Evolutionary conservation across 2,113 vertebrate genomes (phyloP), one percentile per base, ranked within the genome.

Genomic region (Psophia crepitans): DNA sequence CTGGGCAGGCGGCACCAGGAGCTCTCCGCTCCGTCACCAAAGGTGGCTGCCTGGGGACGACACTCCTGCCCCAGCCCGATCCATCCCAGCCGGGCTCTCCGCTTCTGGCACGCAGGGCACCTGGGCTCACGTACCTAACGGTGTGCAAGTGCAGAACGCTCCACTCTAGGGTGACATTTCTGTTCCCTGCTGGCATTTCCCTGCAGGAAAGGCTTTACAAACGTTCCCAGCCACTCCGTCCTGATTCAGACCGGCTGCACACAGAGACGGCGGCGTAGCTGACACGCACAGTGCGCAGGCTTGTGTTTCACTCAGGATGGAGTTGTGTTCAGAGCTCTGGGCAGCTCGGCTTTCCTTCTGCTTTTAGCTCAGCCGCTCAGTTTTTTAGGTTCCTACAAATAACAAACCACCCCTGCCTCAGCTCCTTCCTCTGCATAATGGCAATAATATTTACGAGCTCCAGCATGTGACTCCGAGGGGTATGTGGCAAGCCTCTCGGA

Each of bases 191-290:
- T 12, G 22, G 51, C 27, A 1, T 33, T 48, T 11, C 51, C 27
- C 51, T 3, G 14, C 51, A n/a, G 41, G 39, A 82, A 79, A 54
- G 53, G 54, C 27, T 82, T 30, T 71, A 65, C 33, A 24, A 11
- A 23, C 5, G 33, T 21, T 35, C 46, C 74, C 48, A 27, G 61
- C 22, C 24, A 3, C 28, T 24, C 51, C 60, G 4, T 28, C 58
- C 41, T 0, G 0, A 4, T 15, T 3, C 39, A 32, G 27, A 12
- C 18, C 1, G 6, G 49, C 8, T 11, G 37, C 68, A 17, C 27
- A 8, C 0, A 0, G 70, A 44, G 21, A 26, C 0, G 0, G 39
- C 2, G 2, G 41, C 4, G 0, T 3, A 12, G 17, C 6, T 1
- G 0, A 51, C 2, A 22, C 2, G 11, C 27, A 4, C 35, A 0